Conservation (phyloP, 2,888 invertebrate genomes). For the Desoria tigrina region DNA sequence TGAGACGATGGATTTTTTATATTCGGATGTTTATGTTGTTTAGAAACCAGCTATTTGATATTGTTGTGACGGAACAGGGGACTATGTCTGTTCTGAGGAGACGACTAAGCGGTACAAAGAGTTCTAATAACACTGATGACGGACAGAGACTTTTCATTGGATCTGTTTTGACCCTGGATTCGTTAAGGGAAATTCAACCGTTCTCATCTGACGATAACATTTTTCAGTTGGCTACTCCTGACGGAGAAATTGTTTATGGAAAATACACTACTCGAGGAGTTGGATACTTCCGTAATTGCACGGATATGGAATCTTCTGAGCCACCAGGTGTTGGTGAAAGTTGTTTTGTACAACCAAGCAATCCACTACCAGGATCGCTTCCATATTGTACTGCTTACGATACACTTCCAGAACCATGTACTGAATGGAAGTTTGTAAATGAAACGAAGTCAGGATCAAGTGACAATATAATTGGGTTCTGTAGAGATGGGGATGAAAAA, state of each 20-base stretch:
- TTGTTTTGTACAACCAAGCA: neutral
- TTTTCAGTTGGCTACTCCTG: constrained; percentile 41
- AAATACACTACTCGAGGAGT: constrained; percentile 1
- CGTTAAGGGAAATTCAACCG: constrained; percentile 36
- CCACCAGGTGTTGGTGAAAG: too few relatives aligned
- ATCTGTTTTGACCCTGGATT: constrained; percentile 29
- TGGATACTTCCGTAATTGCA: neutral
- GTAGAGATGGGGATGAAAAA: neutral
- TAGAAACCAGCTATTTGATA: constrained; percentile 21
- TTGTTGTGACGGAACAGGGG: constrained; percentile 43
- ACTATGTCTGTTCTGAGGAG: constrained; percentile 30
- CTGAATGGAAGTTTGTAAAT: neutral
- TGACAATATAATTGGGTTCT: neutral
- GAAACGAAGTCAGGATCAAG: neutral
- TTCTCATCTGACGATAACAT: constrained; percentile 35
- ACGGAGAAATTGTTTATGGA: constrained; percentile 46
- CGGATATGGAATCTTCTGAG: neutral
- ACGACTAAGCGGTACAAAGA: neutral
- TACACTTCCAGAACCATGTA: neutral
- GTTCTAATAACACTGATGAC: neutral
- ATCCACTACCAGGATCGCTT: too few relatives aligned
- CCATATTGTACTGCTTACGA: too few relatives aligned
- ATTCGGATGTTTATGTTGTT: too few relatives aligned
- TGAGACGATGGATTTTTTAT: too few relatives aligned
- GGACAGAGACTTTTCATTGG: constrained; percentile 36